Conservation (phyloP, 1,140 invertebrate genomes). For the Drosophila lacertosa region DNA sequence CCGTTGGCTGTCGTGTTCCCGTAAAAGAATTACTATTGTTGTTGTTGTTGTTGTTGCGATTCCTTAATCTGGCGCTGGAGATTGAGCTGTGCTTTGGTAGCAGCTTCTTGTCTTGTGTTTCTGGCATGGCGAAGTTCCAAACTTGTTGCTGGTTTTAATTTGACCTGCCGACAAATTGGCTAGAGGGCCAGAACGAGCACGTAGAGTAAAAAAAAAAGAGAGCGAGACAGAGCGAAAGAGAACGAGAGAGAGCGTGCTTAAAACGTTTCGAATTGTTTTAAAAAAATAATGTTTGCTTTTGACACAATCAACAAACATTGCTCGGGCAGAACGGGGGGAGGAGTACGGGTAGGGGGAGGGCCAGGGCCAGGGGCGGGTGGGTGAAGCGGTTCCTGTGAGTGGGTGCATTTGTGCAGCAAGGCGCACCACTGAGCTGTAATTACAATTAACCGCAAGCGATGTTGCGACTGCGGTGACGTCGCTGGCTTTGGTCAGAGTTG, state of each 20-base stretch:
- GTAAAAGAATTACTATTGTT: background rate
- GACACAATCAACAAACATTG: constrained; percentile 52
- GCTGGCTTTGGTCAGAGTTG: constrained; percentile 44
- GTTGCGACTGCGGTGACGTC: constrained; percentile 59
- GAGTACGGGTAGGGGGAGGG: background rate
- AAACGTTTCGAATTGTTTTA: constrained; percentile 33
- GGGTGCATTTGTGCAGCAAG: constrained; percentile 55
- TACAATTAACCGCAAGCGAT: constrained; percentile 79
- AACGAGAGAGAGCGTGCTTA: background rate
- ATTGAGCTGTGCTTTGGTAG: background rate
- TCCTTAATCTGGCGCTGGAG: background rate
- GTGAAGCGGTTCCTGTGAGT: too few species aligned
- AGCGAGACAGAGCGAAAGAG: background rate
- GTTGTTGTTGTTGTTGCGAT: constrained; percentile 10
- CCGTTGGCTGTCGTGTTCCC: background rate
- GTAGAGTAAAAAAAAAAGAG: too few species aligned
- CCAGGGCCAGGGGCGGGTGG: too few species aligned
- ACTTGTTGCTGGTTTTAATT: constrained; percentile 13
- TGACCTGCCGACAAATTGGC: background rate
- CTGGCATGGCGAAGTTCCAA: constrained; percentile 16
- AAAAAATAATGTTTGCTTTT: constrained; percentile 57
- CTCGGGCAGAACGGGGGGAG: constrained; percentile 22
- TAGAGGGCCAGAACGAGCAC: background rate
- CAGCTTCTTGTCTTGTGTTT: background rate
- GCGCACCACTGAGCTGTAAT: constrained; percentile 75